Percentiles rank a stretch among this genome's conserved stretches.
phyloP scores from a whole-genome alignment of 1,140 invertebrate genomes.

The Drosophila tropicalis region DNA sequence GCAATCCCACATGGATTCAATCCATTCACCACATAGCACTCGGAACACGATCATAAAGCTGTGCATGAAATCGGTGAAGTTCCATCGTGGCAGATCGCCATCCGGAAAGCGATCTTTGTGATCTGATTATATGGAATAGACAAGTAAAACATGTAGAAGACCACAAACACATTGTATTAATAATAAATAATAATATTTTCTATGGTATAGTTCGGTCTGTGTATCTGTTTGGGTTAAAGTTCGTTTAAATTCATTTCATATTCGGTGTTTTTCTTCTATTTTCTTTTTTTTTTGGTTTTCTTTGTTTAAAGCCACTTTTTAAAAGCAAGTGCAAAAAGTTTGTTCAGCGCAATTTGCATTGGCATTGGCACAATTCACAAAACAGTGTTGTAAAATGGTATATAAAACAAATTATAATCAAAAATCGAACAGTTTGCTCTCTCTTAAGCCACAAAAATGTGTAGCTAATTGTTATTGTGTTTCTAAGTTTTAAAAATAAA shows the following conservation, averaged over 20 bases:
- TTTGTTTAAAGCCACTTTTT: neutral
- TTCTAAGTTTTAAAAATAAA: no score
- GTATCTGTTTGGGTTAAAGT: neutral
- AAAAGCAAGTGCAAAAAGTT: slow-evolving; percentile 7
- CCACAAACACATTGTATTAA: no score
- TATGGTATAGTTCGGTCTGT: neutral
- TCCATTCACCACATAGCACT: slow-evolving; percentile 99
- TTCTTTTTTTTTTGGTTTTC: neutral
- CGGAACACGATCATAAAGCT: slow-evolving; percentile 99
- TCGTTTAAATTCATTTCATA: slow-evolving; percentile 6
- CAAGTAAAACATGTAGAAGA: neutral
- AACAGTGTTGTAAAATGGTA: slow-evolving; percentile 10
- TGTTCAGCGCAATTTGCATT: slow-evolving; percentile 1
- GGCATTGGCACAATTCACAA: slow-evolving; percentile 12
- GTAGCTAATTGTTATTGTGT: neutral
- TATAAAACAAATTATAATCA: neutral
- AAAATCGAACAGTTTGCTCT: slow-evolving; percentile 3
- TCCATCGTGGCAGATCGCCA: slow-evolving; percentile 94
- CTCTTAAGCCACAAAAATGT: neutral
- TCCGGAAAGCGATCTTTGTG: slow-evolving; percentile 91
- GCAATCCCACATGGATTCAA: slow-evolving; percentile 99
- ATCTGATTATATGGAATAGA: slow-evolving; percentile 84
- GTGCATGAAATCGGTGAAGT: slow-evolving; percentile 99
- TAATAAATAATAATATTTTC: no score
- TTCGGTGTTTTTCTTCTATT: neutral